phyloP scores from a whole-genome alignment of 2,888 invertebrate genomes.

The Catocala fraxini region DNA sequence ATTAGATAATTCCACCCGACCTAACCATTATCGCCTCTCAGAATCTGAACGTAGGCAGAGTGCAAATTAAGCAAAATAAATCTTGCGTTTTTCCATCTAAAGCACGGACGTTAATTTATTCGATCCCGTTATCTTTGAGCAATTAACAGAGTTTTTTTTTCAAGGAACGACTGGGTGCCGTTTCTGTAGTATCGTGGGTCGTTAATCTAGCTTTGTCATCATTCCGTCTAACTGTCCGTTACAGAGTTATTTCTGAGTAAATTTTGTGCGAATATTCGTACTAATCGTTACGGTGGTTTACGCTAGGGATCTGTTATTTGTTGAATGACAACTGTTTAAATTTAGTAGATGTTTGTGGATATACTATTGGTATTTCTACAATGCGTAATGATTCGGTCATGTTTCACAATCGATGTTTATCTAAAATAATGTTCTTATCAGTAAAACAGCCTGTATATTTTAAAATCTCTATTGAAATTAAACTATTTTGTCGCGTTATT shows the following conservation, averaged over 20 bases:
- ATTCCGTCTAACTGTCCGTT: slow-evolving; percentile 28
- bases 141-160: slow-evolving; percentile 28
- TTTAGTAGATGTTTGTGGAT: slow-evolving; percentile 33
- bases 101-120: slow-evolving; percentile 49
- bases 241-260: slow-evolving; percentile 7
- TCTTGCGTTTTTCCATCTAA: too few species aligned
- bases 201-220: slow-evolving; percentile 50
- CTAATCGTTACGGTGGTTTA: neutral
- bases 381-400: too few species aligned
- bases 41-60: slow-evolving; percentile 40
- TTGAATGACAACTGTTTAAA: neutral
- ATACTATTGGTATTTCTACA: neutral
- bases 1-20: slow-evolving; percentile 22
- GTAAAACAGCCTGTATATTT: too few species aligned
- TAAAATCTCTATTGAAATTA: too few species aligned
- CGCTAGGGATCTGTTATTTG: slow-evolving; percentile 6
- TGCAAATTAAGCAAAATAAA: slow-evolving; percentile 48
- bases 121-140: slow-evolving; percentile 44
- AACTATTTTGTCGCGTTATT: too few species aligned
- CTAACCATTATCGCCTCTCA: slow-evolving; percentile 18
- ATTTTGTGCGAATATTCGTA: slow-evolving; percentile 3
- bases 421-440: too few species aligned
- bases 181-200: slow-evolving; percentile 21
- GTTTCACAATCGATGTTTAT: too few species aligned
- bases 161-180: slow-evolving; percentile 19